Base-by-base conservation (phyloP, 2,113 vertebrate species). In the Mobula hypostoma region DNA sequence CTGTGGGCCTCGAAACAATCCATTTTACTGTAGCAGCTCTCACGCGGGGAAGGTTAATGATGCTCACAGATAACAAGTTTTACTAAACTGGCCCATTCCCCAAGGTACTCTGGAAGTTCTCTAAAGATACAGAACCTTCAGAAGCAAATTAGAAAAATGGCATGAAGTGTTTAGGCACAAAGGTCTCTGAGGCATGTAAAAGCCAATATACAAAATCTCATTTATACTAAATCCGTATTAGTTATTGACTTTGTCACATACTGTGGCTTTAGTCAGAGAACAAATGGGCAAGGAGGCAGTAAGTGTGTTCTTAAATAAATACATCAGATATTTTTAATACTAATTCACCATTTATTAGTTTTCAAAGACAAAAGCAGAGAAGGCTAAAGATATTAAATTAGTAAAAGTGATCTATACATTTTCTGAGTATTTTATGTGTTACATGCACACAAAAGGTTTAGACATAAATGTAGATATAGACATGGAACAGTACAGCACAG, bases 61-160 rank as follows among this genome's bases (percentile, higher is more conserved):
- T 94, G 90, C 40, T 95, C 95, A 95, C 40, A 79, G 83, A 88
- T 94, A 95, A 95, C 94, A 21, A 0, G 0, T 88, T 95, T 85
- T 94, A 94, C 95, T 94, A 95, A 96, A 94, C 27, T 58, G 32
- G 0, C 61, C 94, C 70, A 94, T 94, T 94, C 77, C 95, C 94
- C 0, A 74, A 95, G 92, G 94, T 78, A 94, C 5, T 61, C 94
- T 94, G 95, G 95, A 96, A 95, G 95, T 96, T 95, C 91, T 96
- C 95, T 94, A 85, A 94, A 95, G 94, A 94, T 61, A 93, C 91
- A 92, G 95, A 32, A 74, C 94, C 95, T 96, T 96, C 94, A 95
- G 95, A 90, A 94, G 9, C 94, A 94, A 95, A 96, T 78, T 93
- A 68, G 27, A 94, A 85, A 94, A 58, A 94, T 94, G 94, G 88